Conservation (phyloP, 1,140 invertebrate species). For the Apolygus lucorum region DNA sequence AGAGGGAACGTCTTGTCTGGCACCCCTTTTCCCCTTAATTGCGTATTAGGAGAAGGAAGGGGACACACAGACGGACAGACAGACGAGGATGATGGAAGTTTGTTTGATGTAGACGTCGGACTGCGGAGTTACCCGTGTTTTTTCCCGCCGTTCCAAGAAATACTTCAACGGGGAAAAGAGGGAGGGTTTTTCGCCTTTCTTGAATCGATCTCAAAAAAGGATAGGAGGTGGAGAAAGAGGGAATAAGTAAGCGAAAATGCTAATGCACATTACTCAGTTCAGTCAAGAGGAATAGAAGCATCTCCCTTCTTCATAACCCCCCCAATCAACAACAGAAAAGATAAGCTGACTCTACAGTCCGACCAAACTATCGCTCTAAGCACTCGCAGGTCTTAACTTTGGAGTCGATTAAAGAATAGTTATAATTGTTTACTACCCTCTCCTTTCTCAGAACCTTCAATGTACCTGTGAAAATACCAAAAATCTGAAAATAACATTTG, state of each 20-base stretch:
- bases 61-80: not conserved
- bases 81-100: not conserved
- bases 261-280: constrained; percentile 15
- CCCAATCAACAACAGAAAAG: no score
- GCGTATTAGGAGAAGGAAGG: not conserved
- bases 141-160: not conserved
- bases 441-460: no score
- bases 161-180: no score
- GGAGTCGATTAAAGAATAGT: no score
- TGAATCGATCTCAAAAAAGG: not conserved
- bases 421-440: no score
- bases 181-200: no score
- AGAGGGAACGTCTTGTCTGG: not conserved
- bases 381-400: no score
- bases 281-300: not conserved
- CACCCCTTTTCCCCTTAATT: not conserved
- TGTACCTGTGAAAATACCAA: no score
- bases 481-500: no score
- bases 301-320: not conserved
- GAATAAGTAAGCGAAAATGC: constrained; percentile 14
- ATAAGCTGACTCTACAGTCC: no score
- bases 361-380: no score
- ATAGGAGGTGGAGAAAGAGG: not conserved
- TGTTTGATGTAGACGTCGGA: not conserved
- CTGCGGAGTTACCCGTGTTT: not conserved